These are phyloP conservation scores for Calameuta filiformis DNA, from an alignment of 2,888 invertebrate species.

Conservation along the genomic window DNA sequence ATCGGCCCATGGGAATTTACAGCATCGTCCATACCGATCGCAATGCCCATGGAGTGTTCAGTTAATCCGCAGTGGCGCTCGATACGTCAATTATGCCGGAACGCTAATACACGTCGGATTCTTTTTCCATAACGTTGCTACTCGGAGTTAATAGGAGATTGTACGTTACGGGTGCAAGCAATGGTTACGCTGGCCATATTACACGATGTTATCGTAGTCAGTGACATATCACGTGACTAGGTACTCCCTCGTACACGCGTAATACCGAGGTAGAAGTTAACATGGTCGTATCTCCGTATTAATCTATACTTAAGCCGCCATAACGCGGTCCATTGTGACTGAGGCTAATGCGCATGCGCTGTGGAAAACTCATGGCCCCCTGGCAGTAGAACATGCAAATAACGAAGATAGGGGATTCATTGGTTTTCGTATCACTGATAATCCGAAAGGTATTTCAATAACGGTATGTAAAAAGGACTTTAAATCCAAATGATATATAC, in stretches of 20 bases:
- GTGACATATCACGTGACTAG: conserved; percentile 25
- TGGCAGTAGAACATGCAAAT: background rate
- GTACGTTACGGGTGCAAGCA: background rate
- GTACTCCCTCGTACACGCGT: conserved; percentile 3
- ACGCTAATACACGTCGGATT: background rate
- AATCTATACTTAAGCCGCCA: conserved; percentile 13
- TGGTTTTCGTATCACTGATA: background rate
- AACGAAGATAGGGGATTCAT: background rate
- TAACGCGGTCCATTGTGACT: background rate
- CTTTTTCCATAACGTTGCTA: background rate
- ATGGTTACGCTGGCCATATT: conserved; percentile 15
- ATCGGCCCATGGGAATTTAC: background rate
- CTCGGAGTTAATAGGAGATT: background rate
- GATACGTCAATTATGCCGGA: background rate
- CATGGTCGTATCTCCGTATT: conserved; percentile 18
- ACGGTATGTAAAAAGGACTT: background rate
- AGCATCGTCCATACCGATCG: background rate
- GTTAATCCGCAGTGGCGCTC: background rate
- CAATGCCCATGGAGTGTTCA: background rate
- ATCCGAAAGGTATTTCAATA: background rate
- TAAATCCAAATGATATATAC: background rate
- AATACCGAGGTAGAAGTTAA: conserved; percentile 13
- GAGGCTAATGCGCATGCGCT: background rate
- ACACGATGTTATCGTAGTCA: conserved; percentile 15
- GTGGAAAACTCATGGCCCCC: background rate